phyloP scores from a whole-genome alignment of 2,888 invertebrate genomes.

The Caenorhabditis japonica region DNA sequence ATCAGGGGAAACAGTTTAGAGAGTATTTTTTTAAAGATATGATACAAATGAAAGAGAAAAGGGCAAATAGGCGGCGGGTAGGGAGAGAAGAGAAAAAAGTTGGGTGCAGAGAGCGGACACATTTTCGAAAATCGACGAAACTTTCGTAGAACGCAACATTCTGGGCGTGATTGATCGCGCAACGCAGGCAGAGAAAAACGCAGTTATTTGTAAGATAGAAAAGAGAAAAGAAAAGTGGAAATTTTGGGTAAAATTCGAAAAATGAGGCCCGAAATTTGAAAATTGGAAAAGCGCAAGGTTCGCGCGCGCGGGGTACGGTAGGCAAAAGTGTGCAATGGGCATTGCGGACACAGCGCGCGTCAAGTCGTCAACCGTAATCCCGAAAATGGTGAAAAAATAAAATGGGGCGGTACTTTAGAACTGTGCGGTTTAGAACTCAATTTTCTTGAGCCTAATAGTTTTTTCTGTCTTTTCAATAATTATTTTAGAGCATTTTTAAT shows the following conservation, averaged over 20 bases:
- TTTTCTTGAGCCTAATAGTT: too few relatives aligned
- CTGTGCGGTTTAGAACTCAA: too few relatives aligned
- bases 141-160: neutral
- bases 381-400: neutral
- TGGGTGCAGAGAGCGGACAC: neutral
- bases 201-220: neutral
- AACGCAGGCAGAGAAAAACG: slow-evolving; percentile 1
- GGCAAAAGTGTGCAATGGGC: slow-evolving; percentile 5
- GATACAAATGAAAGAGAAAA: slow-evolving; percentile 25
- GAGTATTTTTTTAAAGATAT: slow-evolving; percentile 15
- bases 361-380: neutral
- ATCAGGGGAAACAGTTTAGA: slow-evolving; percentile 30
- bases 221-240: too few relatives aligned
- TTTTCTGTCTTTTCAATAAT: too few relatives aligned
- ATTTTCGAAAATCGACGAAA: slow-evolving; percentile 55
- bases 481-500: too few relatives aligned
- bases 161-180: slow-evolving; percentile 3
- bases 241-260: neutral
- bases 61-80: slow-evolving; percentile 39
- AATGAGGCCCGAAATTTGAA: neutral
- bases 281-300: neutral
- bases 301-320: slow-evolving; percentile 12
- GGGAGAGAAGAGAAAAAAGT: slow-evolving; percentile 13
- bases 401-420: too few relatives aligned
- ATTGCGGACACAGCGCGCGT: slow-evolving; percentile 11